Percentiles rank a stretch among this genome's conserved stretches.
Evolutionary conservation across 1,140 invertebrate genomes (phyloP).

Genomic region (Trachymyrmex septentrionalis): DNA sequence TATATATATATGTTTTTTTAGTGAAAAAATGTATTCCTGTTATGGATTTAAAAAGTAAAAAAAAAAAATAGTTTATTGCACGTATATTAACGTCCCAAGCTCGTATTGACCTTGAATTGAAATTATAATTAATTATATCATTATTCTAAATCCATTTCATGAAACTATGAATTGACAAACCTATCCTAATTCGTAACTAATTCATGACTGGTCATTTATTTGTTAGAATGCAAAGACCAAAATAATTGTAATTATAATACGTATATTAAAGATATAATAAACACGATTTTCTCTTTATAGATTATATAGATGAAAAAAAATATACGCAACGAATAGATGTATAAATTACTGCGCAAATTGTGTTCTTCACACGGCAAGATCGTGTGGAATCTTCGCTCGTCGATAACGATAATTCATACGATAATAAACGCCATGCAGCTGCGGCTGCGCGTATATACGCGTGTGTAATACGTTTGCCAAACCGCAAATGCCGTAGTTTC

Average conservation of each 20-base stretch:
- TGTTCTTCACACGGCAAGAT: constrained; percentile 5
- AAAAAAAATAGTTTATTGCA: not conserved
- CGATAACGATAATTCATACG: constrained; percentile 60
- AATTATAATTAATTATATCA: not conserved
- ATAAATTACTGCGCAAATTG: constrained; percentile 61
- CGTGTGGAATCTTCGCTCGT: constrained; percentile 57
- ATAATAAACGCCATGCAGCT: constrained; percentile 61
- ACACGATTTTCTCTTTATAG: not conserved
- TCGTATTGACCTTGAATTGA: not conserved
- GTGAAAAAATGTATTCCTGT: too few relatives aligned
- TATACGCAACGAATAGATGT: not conserved
- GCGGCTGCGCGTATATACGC: constrained; percentile 65
- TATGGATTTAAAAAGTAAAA: not conserved
- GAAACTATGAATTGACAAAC: too few relatives aligned
- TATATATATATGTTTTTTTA: too few relatives aligned
- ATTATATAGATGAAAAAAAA: constrained; percentile 2
- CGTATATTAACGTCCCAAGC: not conserved
- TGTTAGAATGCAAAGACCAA: not conserved
- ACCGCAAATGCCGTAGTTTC: constrained; percentile 64
- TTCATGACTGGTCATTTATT: not conserved
- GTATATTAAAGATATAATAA: not conserved
- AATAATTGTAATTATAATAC: constrained; percentile 1
- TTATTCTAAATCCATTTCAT: not conserved
- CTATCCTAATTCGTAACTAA: not conserved
- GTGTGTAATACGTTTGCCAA: constrained; percentile 70